Evolutionary conservation across 2,888 invertebrate genomes (phyloP).

Genomic region (Caradrina clavipalpis): DNA sequence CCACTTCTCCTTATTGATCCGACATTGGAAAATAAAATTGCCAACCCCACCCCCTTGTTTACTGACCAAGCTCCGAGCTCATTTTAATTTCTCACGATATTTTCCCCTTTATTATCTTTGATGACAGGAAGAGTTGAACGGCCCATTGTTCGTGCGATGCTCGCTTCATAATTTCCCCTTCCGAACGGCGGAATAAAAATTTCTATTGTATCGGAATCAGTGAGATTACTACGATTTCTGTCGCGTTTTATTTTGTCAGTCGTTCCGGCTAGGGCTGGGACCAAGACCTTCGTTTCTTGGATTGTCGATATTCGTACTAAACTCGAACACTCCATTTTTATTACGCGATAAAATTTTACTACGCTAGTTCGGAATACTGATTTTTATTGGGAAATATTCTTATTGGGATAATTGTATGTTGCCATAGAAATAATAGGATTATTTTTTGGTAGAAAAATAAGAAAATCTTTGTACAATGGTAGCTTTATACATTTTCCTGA

Average conservation of each 20-base stretch:
- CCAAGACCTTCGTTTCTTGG: slow-evolving; percentile 51
- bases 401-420: slow-evolving; percentile 63
- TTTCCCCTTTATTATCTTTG: slow-evolving; percentile 77
- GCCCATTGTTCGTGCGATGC: slow-evolving; percentile 71
- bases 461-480: neutral
- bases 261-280: slow-evolving; percentile 44
- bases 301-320: slow-evolving; percentile 63
- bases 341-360: slow-evolving; percentile 69
- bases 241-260: slow-evolving; percentile 57
- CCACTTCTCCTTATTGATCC: slow-evolving; percentile 80
- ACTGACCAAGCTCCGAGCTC: slow-evolving; percentile 76
- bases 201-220: slow-evolving; percentile 68
- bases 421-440: slow-evolving; percentile 53
- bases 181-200: slow-evolving; percentile 61
- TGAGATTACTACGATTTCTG: slow-evolving; percentile 56
- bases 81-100: slow-evolving; percentile 84
- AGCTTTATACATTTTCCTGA: neutral
- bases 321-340: slow-evolving; percentile 68
- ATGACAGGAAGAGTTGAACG: slow-evolving; percentile 73
- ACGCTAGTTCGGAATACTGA: slow-evolving; percentile 63
- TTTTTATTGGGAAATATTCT: slow-evolving; percentile 63
- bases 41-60: slow-evolving; percentile 75
- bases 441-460: slow-evolving; percentile 12
- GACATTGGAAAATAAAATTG: slow-evolving; percentile 80
- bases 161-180: slow-evolving; percentile 61